Evolutionary conservation across 2,113 vertebrate species (phyloP), one percentile per base, ranked within the genome.

Genomic region (Stigmatopora nigra): DNA sequence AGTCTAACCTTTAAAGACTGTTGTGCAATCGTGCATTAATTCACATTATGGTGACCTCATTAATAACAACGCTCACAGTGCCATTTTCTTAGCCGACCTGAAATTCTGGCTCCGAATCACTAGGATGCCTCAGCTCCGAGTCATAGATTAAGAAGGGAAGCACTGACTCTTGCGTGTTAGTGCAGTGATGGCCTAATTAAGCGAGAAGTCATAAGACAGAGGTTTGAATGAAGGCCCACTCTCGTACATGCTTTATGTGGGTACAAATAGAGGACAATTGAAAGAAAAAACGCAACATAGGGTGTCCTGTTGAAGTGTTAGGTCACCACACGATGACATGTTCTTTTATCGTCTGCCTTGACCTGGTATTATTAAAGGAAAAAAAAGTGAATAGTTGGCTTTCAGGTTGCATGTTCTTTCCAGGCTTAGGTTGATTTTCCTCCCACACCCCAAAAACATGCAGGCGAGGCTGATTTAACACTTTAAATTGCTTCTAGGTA

Each of bases 1-100:
- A 87, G 82, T 85, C 87, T 90, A 91, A 90, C 89, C 90, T 91
- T 92, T 91, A 90, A 91, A 91, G 89, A 88, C 86, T 89, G 86
- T 90, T 89, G 86, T 88, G 88, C 83, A 78, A 85, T 89, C 72
- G 86, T 88, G 86, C 87, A 90, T 90, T 90, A 90, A 90, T 92
- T 91, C 86, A 88, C 86, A 89, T 92, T 89, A 90, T 84, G 80
- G 86, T 77, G 72, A 90, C 84, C 87, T 89, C 89, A 90, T 91
- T 90, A 91, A 89, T 90, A 89, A 89, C 87, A 86, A 86, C 84
- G 82, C 78, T 79, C 84, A 72, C 72, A 80, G 82, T 83, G 80
- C 82, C 74, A 38, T 82, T 83, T 84, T 77, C 75, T 73, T 62
- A 68, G 72, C 78, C 62, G 68, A 71, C 75, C 75, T 73, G 76